Evolutionary conservation across 2,113 vertebrate species (phyloP).

Genomic region (Piaya cayana): DNA sequence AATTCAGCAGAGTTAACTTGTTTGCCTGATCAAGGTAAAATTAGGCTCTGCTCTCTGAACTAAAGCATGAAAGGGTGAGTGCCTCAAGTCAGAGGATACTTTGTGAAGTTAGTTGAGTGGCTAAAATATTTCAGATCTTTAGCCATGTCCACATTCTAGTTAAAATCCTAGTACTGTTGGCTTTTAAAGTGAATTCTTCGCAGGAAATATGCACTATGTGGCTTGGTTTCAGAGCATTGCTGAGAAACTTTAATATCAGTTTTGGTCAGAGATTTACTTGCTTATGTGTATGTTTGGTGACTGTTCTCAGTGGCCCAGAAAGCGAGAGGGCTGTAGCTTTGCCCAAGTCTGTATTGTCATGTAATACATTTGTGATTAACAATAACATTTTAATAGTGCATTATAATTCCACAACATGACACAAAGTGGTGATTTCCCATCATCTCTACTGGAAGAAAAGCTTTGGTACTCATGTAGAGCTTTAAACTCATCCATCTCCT

Average conservation of each 20-base stretch:
- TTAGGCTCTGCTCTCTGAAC: neutral
- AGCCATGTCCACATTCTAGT: neutral
- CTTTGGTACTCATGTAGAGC: neutral
- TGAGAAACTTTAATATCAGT: neutral
- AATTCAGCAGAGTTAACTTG: neutral
- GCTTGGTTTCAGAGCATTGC: neutral
- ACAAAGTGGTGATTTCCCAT: neutral
- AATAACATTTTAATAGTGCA: neutral
- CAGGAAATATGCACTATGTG: neutral
- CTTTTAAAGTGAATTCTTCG: neutral
- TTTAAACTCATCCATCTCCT: neutral
- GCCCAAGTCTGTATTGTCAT: neutral
- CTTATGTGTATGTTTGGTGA: neutral
- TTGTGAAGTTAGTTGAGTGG: neutral
- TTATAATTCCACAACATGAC: neutral
- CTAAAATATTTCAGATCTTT: neutral
- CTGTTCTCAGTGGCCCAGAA: neutral
- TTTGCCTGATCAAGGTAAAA: neutral
- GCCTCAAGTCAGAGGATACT: neutral
- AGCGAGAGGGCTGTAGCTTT: neutral
- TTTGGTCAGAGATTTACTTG: neutral
- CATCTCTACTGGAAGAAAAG: neutral
- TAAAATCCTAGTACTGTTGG: neutral
- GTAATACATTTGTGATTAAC: neutral
- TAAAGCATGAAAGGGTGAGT: neutral